phyloP scores from a whole-genome alignment of 2,888 invertebrate species.

The Drosophila paramelanica region DNA sequence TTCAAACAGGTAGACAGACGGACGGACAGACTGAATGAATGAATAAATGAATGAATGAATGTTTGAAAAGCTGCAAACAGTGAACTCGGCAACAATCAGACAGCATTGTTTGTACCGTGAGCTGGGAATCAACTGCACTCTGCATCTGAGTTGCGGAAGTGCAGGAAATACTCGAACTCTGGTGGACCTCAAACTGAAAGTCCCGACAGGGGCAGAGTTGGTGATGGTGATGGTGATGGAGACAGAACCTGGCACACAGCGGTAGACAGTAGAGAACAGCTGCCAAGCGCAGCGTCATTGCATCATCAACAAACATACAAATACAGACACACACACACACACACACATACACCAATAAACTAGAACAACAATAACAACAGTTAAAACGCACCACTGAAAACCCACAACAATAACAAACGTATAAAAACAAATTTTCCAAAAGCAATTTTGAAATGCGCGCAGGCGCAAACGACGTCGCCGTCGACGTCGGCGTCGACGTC shows the following conservation, averaged over 20 bases:
- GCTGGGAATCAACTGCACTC: constrained; percentile 45
- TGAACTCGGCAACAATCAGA: constrained; percentile 44
- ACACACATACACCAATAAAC: constrained; percentile 44
- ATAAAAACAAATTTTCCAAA: constrained; percentile 71
- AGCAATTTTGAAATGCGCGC: constrained; percentile 72
- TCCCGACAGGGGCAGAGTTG: constrained; percentile 21
- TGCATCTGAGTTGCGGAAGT: constrained; percentile 62
- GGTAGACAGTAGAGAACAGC: constrained; percentile 74
- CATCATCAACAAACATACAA: constrained; percentile 68
- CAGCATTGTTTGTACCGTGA: constrained; percentile 48
- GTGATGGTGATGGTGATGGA: constrained; percentile 6
- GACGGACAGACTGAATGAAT: constrained; percentile 9
- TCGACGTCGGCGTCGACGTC: constrained; percentile 10
- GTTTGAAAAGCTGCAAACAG: constrained; percentile 50
- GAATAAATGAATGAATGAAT: constrained; percentile 10
- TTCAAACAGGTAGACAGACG: constrained; percentile 41
- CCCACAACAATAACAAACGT: constrained; percentile 76
- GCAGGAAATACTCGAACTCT: constrained; percentile 64
- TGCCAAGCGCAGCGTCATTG: constrained; percentile 84
- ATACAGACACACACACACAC: constrained; percentile 22
- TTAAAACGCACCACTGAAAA: constrained; percentile 65
- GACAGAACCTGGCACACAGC: constrained; percentile 24
- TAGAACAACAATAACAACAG: constrained; percentile 63
- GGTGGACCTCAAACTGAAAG: constrained; percentile 44
- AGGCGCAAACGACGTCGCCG: constrained; percentile 57